phyloP scores from a whole-genome alignment of 1,140 invertebrate species.

The Macrobrachium rosenbergii region DNA sequence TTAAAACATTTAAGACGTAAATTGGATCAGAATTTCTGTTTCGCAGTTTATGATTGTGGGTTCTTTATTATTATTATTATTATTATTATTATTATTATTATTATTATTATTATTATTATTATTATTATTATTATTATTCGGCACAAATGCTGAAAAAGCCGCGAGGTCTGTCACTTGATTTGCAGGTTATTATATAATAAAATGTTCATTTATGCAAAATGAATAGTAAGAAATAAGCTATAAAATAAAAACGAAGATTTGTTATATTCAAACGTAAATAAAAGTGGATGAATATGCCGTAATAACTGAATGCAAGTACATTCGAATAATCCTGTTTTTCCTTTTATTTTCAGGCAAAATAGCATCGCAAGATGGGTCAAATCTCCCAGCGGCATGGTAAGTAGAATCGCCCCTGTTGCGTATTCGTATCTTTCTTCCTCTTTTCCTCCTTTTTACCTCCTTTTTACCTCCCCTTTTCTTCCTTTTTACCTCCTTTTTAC shows the following conservation, averaged over 20 bases:
- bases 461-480: too few relatives aligned
- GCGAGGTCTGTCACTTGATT: too few relatives aligned
- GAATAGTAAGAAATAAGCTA: too few relatives aligned
- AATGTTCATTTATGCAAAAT: too few relatives aligned
- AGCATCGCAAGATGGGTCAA: background rate
- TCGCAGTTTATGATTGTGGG: too few relatives aligned
- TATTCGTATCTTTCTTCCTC: background rate
- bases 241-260: too few relatives aligned
- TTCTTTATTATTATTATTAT: background rate
- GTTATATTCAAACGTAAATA: background rate
- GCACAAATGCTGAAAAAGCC: too few relatives aligned
- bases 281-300: background rate
- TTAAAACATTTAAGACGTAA: too few relatives aligned
- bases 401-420: background rate
- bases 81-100: background rate
- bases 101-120: background rate
- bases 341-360: background rate
- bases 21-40: too few relatives aligned
- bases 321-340: background rate
- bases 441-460: too few relatives aligned
- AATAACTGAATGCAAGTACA: background rate
- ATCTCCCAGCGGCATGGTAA: background rate
- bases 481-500: background rate
- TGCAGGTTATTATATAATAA: too few relatives aligned
- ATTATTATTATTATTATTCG: background rate